phyloP scores from a whole-genome alignment of 1,140 invertebrate species.

The Steinernema khuongi region DNA sequence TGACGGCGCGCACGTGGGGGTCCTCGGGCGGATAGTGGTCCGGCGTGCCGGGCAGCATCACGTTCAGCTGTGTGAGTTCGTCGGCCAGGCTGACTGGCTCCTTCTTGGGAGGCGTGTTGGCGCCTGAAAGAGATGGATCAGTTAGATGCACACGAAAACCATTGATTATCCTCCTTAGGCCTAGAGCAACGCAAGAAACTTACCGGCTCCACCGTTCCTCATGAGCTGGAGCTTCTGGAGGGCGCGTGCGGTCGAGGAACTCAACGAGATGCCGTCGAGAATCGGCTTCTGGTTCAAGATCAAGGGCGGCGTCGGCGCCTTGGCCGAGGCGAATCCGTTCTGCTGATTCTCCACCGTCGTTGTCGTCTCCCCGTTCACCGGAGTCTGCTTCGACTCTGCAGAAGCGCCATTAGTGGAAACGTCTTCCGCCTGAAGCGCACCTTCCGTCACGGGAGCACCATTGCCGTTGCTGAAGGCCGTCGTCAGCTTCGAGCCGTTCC shows the following conservation, averaged over 20 bases:
- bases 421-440: not conserved
- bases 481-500: not conserved
- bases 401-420: not conserved
- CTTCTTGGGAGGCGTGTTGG: not conserved
- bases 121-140: not conserved
- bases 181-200: too few relatives aligned
- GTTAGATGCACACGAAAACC: too few relatives aligned
- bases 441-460: not conserved
- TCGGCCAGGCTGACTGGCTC: constrained; percentile 1
- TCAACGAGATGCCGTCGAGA: constrained; percentile 13
- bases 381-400: not conserved
- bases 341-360: constrained; percentile 14
- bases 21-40: not conserved
- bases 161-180: too few relatives aligned
- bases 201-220: not conserved
- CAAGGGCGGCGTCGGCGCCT: constrained; percentile 15
- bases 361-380: constrained; percentile 1
- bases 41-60: not conserved
- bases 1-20: constrained; percentile 1
- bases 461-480: not conserved
- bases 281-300: constrained; percentile 9
- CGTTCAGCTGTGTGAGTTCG: not conserved
- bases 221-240: constrained; percentile 3
- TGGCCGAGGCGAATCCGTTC: constrained; percentile 12
- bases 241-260: not conserved